Percentiles rank a stretch among this genome's conserved stretches.
Evolutionary conservation across 1,140 invertebrate species (phyloP).

Genomic region (Lordiphosa collinella): DNA sequence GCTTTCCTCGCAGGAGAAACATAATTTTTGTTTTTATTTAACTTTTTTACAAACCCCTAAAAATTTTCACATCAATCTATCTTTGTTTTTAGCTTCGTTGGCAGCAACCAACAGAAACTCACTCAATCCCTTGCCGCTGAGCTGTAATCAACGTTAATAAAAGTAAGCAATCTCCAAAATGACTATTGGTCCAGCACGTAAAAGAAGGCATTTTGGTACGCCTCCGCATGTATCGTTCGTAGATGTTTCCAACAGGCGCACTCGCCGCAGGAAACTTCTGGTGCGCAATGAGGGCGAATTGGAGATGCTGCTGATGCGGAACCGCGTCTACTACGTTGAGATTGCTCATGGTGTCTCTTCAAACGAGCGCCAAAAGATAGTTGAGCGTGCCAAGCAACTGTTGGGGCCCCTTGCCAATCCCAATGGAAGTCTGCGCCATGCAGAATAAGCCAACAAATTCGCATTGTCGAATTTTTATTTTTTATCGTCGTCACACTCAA

Average conservation of each 20-base stretch:
- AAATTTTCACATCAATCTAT: too few species aligned
- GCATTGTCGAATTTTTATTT: constrained; percentile 42
- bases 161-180: too few species aligned
- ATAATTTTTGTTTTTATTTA: too few species aligned
- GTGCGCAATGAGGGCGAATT: constrained; percentile 88
- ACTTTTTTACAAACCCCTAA: too few species aligned
- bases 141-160: too few species aligned
- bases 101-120: too few species aligned
- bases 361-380: constrained; percentile 97
- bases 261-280: constrained; percentile 93
- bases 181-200: too few species aligned
- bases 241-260: constrained; percentile 96
- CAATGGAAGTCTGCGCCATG: constrained; percentile 96
- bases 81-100: too few species aligned
- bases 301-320: constrained; percentile 99
- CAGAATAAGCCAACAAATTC: constrained; percentile 80
- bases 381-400: constrained; percentile 97
- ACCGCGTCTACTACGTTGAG: constrained; percentile 97
- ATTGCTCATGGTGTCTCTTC: constrained; percentile 98
- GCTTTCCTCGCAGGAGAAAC: too few species aligned
- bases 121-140: too few species aligned
- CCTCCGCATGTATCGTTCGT: too few species aligned
- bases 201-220: too few species aligned
- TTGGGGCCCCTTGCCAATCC: constrained; percentile 97
- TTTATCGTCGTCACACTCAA: constrained; percentile 63